Evolutionary conservation across 1,140 invertebrate genomes (phyloP).

Genomic region (Holotrichia oblita): DNA sequence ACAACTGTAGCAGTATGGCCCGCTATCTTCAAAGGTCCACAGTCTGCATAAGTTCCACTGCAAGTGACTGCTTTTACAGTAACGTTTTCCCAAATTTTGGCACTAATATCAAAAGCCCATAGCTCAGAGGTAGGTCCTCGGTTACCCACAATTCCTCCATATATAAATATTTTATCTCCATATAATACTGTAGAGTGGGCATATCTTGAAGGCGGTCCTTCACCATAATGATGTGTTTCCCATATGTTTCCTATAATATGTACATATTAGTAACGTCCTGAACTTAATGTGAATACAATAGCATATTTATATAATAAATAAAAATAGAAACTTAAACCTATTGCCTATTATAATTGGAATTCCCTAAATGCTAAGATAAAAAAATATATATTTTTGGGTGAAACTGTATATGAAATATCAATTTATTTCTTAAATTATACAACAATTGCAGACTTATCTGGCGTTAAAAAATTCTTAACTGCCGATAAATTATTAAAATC

Average conservation of each 20-base stretch:
- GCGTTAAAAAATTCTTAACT: no score
- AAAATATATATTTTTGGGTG: no score
- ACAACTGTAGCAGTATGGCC: conserved; percentile 93
- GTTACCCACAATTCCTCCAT: conserved; percentile 84
- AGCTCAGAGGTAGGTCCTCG: conserved; percentile 77
- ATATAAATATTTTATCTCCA: conserved; percentile 88
- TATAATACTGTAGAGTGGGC: conserved; percentile 86
- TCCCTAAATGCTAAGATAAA: no score
- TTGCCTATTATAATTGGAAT: no score
- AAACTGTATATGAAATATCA: no score
- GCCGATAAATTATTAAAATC: no score
- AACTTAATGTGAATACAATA: no score
- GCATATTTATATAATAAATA: no score
- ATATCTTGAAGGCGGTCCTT: conserved; percentile 72
- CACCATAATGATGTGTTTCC: conserved; percentile 71
- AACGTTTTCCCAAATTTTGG: conserved; percentile 80
- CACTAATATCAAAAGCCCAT: conserved; percentile 83
- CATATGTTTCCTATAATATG: conserved; percentile 69
- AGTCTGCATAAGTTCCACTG: conserved; percentile 56
- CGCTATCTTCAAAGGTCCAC: conserved; percentile 77
- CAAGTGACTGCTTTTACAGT: conserved; percentile 66
- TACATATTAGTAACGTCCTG: neutral
- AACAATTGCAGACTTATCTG: no score
- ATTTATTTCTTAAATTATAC: no score
- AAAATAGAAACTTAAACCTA: no score